These are phyloP conservation scores for Peromyscus eremicus DNA, from an alignment of 2,797 vertebrate species.

Conservation along the genomic window DNA sequence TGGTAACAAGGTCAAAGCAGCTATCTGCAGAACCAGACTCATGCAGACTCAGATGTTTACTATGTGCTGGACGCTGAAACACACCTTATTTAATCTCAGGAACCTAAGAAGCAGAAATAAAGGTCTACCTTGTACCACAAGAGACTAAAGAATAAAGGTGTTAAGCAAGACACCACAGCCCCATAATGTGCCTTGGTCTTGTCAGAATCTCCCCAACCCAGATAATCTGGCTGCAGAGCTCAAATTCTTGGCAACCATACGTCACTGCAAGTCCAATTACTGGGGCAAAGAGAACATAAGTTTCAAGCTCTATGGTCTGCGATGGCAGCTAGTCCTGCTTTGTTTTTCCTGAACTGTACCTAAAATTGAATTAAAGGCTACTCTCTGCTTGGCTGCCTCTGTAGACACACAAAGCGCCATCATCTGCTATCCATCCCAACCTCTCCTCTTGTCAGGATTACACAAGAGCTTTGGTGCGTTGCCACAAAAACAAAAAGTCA, in stretches of 20 bases:
- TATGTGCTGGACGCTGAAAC: neutral
- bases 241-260: neutral
- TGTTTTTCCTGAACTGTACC: conserved; percentile 32
- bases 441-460: neutral
- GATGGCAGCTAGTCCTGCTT: neutral
- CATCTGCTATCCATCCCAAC: neutral
- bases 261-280: neutral
- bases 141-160: neutral
- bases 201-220: neutral
- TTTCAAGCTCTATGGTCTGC: neutral
- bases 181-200: neutral
- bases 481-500: conserved; percentile 37
- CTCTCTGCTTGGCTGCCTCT: conserved; percentile 16
- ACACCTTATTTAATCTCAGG: neutral
- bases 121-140: neutral
- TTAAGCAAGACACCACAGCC: neutral
- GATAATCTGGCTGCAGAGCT: neutral
- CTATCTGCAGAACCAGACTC: neutral
- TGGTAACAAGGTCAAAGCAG: neutral
- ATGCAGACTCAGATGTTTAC: neutral
- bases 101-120: neutral
- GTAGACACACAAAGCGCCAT: neutral
- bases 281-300: conserved; percentile 4
- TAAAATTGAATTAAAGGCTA: conserved; percentile 43
- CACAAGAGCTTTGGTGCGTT: neutral